These are phyloP conservation scores for Dione juno DNA, from an alignment of 2,888 invertebrate species.

Conservation along the genomic window DNA sequence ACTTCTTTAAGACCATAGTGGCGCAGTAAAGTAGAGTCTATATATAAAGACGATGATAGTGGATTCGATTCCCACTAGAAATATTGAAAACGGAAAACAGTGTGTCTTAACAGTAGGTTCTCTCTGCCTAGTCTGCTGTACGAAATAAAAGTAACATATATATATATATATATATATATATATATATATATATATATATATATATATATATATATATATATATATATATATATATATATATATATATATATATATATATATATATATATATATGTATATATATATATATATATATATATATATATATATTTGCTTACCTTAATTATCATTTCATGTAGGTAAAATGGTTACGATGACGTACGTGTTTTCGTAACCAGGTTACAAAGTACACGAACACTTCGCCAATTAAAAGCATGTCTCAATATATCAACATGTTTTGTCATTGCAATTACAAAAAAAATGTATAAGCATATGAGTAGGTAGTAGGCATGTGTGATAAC, in stretches of 20 bases:
- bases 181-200: not conserved
- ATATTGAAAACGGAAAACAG: no score
- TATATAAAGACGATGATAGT: no score
- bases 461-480: no score
- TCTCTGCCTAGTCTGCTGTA: no score
- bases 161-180: not conserved
- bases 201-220: not conserved
- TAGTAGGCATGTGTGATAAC: not conserved
- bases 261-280: not conserved
- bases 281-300: not conserved
- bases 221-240: not conserved
- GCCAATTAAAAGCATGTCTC: slow-evolving; percentile 17
- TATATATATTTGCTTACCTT: slow-evolving; percentile 21
- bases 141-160: no score
- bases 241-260: not conserved
- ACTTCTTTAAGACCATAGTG: no score
- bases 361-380: slow-evolving; percentile 28
- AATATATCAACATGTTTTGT: slow-evolving; percentile 11
- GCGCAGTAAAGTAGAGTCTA: no score
- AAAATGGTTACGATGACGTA: slow-evolving; percentile 22
- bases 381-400: slow-evolving; percentile 17
- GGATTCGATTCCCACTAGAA: no score
- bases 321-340: slow-evolving; percentile 32
- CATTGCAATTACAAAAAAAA: slow-evolving; percentile 1
- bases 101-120: no score